Evolutionary conservation across 2,113 vertebrate genomes (phyloP), one percentile per base, ranked within the genome.

Genomic region (Cinclus cinclus): DNA sequence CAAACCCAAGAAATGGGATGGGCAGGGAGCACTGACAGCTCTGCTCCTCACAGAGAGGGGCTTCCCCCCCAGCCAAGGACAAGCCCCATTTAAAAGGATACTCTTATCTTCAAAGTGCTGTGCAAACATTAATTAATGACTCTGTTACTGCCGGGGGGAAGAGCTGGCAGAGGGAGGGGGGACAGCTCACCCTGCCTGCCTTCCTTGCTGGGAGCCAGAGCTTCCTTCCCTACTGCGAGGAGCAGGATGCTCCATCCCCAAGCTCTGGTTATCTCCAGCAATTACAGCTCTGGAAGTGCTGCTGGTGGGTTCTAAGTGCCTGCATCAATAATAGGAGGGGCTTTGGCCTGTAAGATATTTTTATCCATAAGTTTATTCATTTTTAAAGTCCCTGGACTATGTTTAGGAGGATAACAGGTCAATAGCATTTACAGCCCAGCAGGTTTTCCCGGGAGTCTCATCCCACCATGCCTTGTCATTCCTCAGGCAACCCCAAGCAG

Each of bases 41-140:
- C 70, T 3, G 59, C 15, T 41, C 55, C 73, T 14, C 2, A 6
- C 37, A 7, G 24, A 64, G 22, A 78, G 60, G 47, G 55, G 21
- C 55, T 58, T 65, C 55, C 56, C 52, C 52, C 56, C 21, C 13
- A 22, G 62, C 67, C n/a, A 60, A 35, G 46, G 53, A 60, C 2
- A 1, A 59, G 58, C 83, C 63, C 71, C 30, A 4, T 21, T 44
- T 24, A 22, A 37, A 91, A 22, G 41, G 53, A 53, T 16, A n/a
- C 71, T 70, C 59, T 88, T 86, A 39, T 83, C 95, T 86, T 53
- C 79, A 25, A 49, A 88, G 88, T 4, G 63, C 92, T 90, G 50
- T 19, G 35, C 83, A 77, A 87, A 83, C 83, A 60, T 42, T 69
- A 86, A 89, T 89, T 63, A 91, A 83, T 81, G 85, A 11, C 79